Evolutionary conservation across 2,113 vertebrate species (phyloP), one percentile per base, ranked within the genome.

Genomic region (Hyperopisus bebe): DNA sequence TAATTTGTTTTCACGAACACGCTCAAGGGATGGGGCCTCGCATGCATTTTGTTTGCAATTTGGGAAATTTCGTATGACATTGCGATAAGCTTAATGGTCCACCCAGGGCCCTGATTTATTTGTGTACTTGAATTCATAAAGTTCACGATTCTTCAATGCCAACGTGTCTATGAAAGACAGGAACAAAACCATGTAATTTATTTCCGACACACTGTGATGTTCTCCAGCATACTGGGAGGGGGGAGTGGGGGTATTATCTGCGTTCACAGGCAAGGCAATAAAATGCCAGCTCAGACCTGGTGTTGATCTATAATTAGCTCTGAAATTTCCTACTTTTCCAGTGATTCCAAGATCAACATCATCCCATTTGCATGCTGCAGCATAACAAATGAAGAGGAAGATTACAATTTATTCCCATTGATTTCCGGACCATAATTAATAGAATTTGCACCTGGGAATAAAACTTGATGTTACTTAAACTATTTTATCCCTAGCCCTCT

Each of bases 11-110:
- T 83, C n/a, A 27, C 2, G n/a, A 47, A 11, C 27, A 31, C 44
- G 31, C 85, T 88, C 85, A 17, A 70, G 86, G 88, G 85, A 83
- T 19, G 58, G 90, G 77, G 51, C 46, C 51, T 88, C 82, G 70
- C 70, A 88, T 91, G 27, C 48, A 88, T 80, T 77, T 87, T 90
- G 70, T 50, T 48, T 82, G 88, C 80, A 87, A 89, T 91, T 91
- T 84, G 13, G 70, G 4, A 87, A 82, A 88, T 88, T 89, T 66
- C 21, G 82, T 62, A 89, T 89, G 48, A 83, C 84, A 89, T 51
- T n/a, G 88, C 35, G 86, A 91, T 88, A 82, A 88, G 88, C 44
- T 24, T 83, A 87, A 88, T 83, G 48, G 84, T 82, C 88, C 84
- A 89, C 74, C 24, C 51, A 39, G 44, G 85, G 55, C 83, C 46